Base-by-base conservation (phyloP, 2,888 invertebrate species). In the Ligdia adustata region DNA sequence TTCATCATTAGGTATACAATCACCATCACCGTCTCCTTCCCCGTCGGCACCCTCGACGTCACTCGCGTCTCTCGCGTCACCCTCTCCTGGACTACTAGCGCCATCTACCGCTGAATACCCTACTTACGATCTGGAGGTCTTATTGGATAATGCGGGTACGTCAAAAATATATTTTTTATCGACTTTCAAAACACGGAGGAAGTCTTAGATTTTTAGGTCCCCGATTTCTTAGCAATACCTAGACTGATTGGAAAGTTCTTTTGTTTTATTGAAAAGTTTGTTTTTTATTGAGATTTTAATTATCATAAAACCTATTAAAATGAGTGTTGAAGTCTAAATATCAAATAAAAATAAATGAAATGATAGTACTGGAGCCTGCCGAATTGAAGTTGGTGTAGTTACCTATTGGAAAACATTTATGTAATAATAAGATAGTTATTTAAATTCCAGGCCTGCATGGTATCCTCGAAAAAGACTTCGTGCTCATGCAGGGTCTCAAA, bases 401-500 rank as follows among this genome's bases (percentile, higher is more conserved):
- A n/a, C n/a, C n/a, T n/a, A n/a, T n/a, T n/a, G n/a, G n/a, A n/a
- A n/a, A n/a, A n/a, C n/a, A n/a, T n/a, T n/a, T n/a, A n/a, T n/a
- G n/a, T n/a, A n/a, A n/a, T n/a, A n/a, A n/a, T n/a, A n/a, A 22
- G 4, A 20, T 33, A 11, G 9, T 9, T n/a, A 7, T 9, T 20
- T 1, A 1, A 4, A 0, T 49, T 34, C 4, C 62, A 90, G 91
- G 86, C 28, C 72, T 91, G 2, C 71, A 80, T 54, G 83, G 83
- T 0, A 82, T 91, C 16, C 52, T 91, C 12, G 80, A 89, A 43
- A 89, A 87, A 51, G 86, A 90, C 42, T 90, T 91, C 38, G 79
- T 91, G 0, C 57, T 80, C 2, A 90, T 91, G 79, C 80, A 82
- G 51, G 83, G 86, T 0, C 57, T 87, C 7, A 87, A 87, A 49